Conservation (phyloP, 2,888 invertebrate species). For the Papilio gigon region DNA sequence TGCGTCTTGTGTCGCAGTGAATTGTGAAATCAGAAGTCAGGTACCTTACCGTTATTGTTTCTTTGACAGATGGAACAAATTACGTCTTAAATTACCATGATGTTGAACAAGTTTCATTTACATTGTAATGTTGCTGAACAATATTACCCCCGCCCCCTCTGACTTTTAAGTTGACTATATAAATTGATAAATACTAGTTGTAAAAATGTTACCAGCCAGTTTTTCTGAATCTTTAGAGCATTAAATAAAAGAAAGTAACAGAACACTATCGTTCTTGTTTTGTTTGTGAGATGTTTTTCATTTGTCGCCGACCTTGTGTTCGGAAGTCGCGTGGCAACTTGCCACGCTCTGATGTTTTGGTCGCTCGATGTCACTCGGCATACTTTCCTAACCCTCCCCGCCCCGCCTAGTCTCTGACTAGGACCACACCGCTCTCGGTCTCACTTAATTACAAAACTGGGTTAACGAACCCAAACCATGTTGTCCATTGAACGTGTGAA, state of each 20-base stretch:
- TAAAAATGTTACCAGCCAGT: background rate
- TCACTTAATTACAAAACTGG: slow-evolving; percentile 75
- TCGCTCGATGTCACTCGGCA: slow-evolving; percentile 60
- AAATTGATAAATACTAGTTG: too few species aligned
- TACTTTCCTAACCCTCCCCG: slow-evolving; percentile 62
- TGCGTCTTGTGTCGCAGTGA: slow-evolving; percentile 27
- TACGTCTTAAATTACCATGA: background rate
- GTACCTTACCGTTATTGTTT: slow-evolving; percentile 39
- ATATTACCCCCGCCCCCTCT: background rate
- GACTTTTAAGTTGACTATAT: too few species aligned
- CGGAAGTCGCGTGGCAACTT: slow-evolving; percentile 67
- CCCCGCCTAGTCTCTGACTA: slow-evolving; percentile 42
- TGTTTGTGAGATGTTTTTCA: slow-evolving; percentile 49
- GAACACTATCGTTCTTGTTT: slow-evolving; percentile 12
- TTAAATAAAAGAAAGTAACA: slow-evolving; percentile 9
- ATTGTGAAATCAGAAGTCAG: slow-evolving; percentile 38
- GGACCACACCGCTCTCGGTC: slow-evolving; percentile 55
- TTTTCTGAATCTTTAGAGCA: slow-evolving; percentile 2
- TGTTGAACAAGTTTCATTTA: background rate
- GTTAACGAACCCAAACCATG: slow-evolving; percentile 77
- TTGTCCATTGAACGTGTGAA: slow-evolving; percentile 72
- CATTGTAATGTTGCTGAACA: background rate
- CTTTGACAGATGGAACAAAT: slow-evolving; percentile 26
- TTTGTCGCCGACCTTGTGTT: slow-evolving; percentile 78
- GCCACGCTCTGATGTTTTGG: slow-evolving; percentile 72